phyloP scores from a whole-genome alignment of 2,113 vertebrate genomes.

The Barbus barbus region DNA sequence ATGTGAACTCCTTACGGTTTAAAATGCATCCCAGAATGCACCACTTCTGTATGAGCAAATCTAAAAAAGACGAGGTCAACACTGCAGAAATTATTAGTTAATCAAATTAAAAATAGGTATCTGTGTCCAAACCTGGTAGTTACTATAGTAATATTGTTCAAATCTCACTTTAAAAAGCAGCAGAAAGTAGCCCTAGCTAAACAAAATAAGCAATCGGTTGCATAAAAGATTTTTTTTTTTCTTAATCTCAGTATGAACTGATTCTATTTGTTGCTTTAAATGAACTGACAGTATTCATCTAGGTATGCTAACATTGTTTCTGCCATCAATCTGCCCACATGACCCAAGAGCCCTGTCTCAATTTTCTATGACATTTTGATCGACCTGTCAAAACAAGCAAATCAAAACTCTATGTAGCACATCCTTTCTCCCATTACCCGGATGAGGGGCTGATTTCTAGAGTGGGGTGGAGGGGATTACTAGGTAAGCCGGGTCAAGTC shows the following conservation, averaged over 20 bases:
- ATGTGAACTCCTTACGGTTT: no score
- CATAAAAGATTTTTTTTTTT: no score
- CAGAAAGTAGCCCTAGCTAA: not conserved
- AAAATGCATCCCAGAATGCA: not conserved
- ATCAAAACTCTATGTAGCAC: conserved; percentile 1
- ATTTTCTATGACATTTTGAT: not conserved
- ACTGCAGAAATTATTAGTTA: no score
- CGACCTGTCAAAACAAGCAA: conserved; percentile 14
- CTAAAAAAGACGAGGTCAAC: not conserved
- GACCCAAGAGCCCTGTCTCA: not conserved
- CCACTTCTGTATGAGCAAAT: not conserved
- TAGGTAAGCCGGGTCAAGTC: conserved; percentile 44
- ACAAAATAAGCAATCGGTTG: no score
- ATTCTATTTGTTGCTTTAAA: not conserved
- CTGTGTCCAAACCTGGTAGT: not conserved
- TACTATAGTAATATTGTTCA: not conserved
- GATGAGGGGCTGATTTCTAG: conserved; percentile 39
- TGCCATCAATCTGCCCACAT: not conserved
- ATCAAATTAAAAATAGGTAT: not conserved
- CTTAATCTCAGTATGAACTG: no score
- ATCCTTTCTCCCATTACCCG: not conserved
- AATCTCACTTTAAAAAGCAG: not conserved
- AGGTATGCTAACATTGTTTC: not conserved
- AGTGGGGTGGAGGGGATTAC: conserved; percentile 46
- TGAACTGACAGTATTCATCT: not conserved